Conservation (phyloP, 1,140 invertebrate genomes). For the Ctenoplectra terminalis region DNA sequence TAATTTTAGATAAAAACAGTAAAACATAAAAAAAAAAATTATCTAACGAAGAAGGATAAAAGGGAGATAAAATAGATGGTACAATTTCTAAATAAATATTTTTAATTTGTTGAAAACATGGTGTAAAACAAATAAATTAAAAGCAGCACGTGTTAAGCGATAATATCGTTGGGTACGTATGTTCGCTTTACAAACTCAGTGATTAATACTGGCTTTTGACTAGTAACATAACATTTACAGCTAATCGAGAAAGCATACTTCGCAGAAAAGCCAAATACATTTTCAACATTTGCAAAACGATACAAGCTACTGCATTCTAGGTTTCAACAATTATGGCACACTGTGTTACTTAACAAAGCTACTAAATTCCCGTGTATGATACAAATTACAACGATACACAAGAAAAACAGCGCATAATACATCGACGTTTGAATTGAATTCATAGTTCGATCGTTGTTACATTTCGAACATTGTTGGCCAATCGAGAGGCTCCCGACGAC, state of each 20-base stretch:
- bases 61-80: not conserved
- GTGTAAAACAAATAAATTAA: constrained; percentile 36
- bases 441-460: not conserved
- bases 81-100: constrained; percentile 14
- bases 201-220: constrained; percentile 67
- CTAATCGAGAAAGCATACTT: too few species aligned
- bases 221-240: constrained; percentile 40
- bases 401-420: not conserved
- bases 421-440: too few species aligned
- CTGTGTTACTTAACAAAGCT: not conserved
- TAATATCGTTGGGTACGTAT: not conserved
- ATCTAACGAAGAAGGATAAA: not conserved
- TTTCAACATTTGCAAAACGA: not conserved
- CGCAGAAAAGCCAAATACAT: not conserved
- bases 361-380: too few species aligned
- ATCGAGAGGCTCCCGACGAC: not conserved
- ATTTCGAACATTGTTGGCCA: not conserved
- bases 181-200: too few species aligned
- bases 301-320: not conserved
- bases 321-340: constrained; percentile 16
- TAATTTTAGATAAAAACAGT: not conserved
- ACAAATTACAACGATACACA: not conserved
- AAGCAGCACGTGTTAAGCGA: not conserved
- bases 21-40: not conserved
- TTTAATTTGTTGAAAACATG: constrained; percentile 21